Conservation (phyloP, 2,888 invertebrate genomes). For the Julus scanicus region DNA sequence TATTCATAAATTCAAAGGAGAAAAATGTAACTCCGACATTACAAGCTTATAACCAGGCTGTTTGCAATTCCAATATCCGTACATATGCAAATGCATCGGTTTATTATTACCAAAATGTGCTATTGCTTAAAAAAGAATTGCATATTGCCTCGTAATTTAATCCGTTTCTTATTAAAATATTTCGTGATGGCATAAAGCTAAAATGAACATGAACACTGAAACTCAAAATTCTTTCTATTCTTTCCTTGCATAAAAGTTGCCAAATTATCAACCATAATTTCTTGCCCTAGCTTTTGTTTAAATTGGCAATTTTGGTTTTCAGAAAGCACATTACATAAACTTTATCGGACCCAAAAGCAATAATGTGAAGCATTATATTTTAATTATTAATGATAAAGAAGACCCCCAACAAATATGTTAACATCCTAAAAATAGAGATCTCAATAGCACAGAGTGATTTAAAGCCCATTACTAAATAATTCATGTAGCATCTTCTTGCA, state of each 20-base stretch:
- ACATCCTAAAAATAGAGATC: no score
- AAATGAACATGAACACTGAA: background rate
- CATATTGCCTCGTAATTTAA: background rate
- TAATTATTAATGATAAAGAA: no score
- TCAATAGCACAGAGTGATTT: no score
- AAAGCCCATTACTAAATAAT: no score
- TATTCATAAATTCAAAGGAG: conserved; percentile 24
- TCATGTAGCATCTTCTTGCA: no score
- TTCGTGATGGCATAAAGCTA: background rate
- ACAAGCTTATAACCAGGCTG: background rate
- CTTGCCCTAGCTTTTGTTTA: background rate
- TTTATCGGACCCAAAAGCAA: background rate
- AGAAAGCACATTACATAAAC: background rate
- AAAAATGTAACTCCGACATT: background rate
- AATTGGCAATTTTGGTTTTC: background rate
- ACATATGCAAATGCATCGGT: background rate
- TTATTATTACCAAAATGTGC: background rate
- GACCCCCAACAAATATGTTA: no score
- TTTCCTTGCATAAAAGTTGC: background rate
- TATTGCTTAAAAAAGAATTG: background rate
- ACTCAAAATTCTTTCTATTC: background rate
- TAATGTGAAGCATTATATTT: no score
- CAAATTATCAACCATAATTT: background rate
- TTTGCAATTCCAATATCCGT: background rate
- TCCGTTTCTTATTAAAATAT: background rate